These are phyloP conservation scores for Mimachlamys varia DNA, from an alignment of 2,888 invertebrate genomes.

Conservation along the genomic window DNA sequence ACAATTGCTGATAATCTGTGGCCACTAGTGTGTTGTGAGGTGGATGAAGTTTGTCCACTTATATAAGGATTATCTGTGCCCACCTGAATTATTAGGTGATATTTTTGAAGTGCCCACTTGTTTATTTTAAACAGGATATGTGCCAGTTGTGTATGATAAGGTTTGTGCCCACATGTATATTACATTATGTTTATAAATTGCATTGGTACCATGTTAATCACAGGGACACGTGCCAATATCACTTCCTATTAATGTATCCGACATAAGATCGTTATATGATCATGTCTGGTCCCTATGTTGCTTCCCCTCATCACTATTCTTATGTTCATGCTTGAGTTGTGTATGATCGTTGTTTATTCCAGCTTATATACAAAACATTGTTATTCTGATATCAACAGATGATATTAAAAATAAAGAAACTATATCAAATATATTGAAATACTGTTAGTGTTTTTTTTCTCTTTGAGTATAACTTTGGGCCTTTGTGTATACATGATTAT, in stretches of 20 bases:
- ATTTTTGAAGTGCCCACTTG: not conserved
- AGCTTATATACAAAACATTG: not conserved
- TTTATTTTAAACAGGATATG: not conserved
- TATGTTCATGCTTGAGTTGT: not conserved
- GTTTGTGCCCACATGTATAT: not conserved
- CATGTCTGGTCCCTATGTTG: not conserved
- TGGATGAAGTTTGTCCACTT: too few species aligned
- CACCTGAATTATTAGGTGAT: too few species aligned
- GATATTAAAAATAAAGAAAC: slow-evolving; percentile 1
- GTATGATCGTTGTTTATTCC: not conserved
- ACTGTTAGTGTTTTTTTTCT: too few species aligned
- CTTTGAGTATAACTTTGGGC: too few species aligned
- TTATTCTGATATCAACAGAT: not conserved
- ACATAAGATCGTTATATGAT: not conserved
- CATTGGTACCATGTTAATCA: not conserved
- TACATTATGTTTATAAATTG: not conserved
- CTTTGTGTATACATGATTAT: too few species aligned
- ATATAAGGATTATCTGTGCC: too few species aligned
- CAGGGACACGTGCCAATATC: not conserved
- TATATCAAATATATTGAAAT: not conserved
- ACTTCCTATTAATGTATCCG: not conserved
- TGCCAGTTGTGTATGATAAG: not conserved
- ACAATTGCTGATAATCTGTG: too few species aligned
- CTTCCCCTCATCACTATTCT: not conserved
- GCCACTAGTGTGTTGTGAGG: too few species aligned